These are phyloP conservation scores for Rhineura floridana DNA, from an alignment of 2,113 vertebrate genomes.

Conservation along the genomic window DNA sequence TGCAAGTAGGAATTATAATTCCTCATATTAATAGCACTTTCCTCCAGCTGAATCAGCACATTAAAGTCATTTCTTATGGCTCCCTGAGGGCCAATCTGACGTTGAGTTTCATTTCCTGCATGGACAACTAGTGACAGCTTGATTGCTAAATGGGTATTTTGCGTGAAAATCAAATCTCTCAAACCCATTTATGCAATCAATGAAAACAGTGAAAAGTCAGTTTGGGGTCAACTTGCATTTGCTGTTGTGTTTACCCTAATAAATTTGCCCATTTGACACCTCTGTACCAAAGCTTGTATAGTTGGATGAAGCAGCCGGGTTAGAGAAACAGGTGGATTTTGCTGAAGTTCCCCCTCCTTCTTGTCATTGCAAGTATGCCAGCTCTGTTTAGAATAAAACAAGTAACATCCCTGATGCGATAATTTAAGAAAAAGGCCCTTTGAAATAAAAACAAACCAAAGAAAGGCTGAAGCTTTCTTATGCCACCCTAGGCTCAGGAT, in stretches of 20 bases:
- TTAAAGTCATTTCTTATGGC: conserved; percentile 31
- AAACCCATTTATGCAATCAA: conserved; percentile 34
- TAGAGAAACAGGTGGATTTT: background rate
- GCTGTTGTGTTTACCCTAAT: conserved; percentile 17
- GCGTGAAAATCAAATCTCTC: conserved; percentile 44
- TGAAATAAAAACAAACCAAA: background rate
- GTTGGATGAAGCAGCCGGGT: background rate
- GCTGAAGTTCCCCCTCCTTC: background rate
- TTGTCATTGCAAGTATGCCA: background rate
- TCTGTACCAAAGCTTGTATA: background rate
- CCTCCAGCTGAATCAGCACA: conserved; percentile 3
- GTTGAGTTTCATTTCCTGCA: conserved; percentile 37
- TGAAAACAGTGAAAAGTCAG: conserved; percentile 25
- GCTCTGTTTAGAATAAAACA: background rate
- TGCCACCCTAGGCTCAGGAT: too few relatives aligned
- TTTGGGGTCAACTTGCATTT: conserved; percentile 31
- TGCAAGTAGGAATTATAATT: background rate
- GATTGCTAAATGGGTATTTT: conserved; percentile 46
- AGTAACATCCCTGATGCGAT: background rate
- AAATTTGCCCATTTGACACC: background rate
- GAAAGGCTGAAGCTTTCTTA: background rate
- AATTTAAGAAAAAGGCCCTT: background rate
- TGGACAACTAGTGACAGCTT: conserved; percentile 21
- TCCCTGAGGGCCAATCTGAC: conserved; percentile 10
- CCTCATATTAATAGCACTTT: conserved; percentile 17